Base-by-base conservation (phyloP, 2,797 vertebrate species). In the Neopelma chrysocephalum region DNA sequence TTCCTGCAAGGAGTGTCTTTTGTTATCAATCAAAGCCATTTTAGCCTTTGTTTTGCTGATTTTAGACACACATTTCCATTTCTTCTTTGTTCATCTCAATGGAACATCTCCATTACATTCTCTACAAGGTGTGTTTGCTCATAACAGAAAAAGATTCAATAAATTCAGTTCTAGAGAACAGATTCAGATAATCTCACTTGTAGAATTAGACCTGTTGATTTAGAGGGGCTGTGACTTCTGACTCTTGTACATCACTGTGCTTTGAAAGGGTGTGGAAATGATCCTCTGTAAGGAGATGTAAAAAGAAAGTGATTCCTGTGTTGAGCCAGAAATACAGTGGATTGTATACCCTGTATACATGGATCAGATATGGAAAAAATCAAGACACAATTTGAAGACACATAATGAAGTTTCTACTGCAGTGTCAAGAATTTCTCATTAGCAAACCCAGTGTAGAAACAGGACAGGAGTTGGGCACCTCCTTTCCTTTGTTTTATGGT, bases 21-120 rank as follows among this genome's bases (percentile, higher is more conserved):
- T 76, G 45, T 61, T 83, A 42, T 23, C 65, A 66, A 0, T 54
- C 65, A 61, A 81, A 78, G 34, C 27, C n/a, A 5, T 81, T 92
- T 42, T n/a, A 81, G 60, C 43, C 31, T 80, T 47, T 56, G 6
- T n/a, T 85, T 50, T 72, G 15, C 57, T 88, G 48, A 19, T 60
- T 56, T 70, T 48, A 34, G 5, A 3, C 1, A 0, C 16, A 18
- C 0, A 0, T 76, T 75, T 76, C 47, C 20, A 50, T 81, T 64
- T 29, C 17, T 31, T 2, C 11, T 86, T 71, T 36, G 29, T 80
- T 90, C 8, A 14, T 75, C 31, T 60, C 15, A 11, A 3, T 85
- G 72, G 42, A 61, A 43, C 29, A 47, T 70, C 25, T 50, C 20
- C 23, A 10, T 45, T 75, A n/a, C 18, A 42, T 81, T 79, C 22